Evolutionary conservation across 1,140 invertebrate genomes (phyloP), one percentile per base, ranked within the genome.

Genomic region (Drosophila rufa): DNA sequence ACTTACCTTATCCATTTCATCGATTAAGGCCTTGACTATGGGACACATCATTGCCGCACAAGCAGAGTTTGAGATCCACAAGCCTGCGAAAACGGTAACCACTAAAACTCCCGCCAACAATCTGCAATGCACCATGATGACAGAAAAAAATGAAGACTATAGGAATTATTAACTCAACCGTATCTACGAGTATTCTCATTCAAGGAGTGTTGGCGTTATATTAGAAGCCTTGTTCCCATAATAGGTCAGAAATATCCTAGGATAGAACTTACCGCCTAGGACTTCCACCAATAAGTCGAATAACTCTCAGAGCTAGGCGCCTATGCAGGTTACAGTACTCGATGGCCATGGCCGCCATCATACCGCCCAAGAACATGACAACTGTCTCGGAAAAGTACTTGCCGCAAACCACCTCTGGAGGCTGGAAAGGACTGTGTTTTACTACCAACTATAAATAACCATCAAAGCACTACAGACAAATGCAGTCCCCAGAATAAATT

Each of bases 51-150:
- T 96, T 1, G 97, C 96, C 0, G 96, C 96, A 1, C 96, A 95
- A 0, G 96, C 96, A 0, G 96, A 96, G 75, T 98, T 97, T 0
- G 95, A 96, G 27, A 97, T 96, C 96, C 96, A 97, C 95, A 97
- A 95, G 0, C 96, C 96, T 40, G 97, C 94, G 62, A 97, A 95
- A 93, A 95, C 95, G 0, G 96, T 97, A 0, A 96, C 96, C 6
- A 94, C 83, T 64, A 96, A 95, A 2, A 97, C 90, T 1, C 96
- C 96, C 33, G 95, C 94, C 75, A 96, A 95, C 22, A 97, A 91
- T 57, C 95, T 95, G 80, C 92, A 65, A 56, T 17, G 3, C 7
- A 19, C 2, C n/a, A 12, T 0, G n/a, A 30, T 51, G 17, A 51
- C 17, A 30, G 48, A 27, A 50, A n/a, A 4, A 2, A 30, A 27